phyloP scores from a whole-genome alignment of 2,113 vertebrate genomes.

The Malurus melanocephalus region DNA sequence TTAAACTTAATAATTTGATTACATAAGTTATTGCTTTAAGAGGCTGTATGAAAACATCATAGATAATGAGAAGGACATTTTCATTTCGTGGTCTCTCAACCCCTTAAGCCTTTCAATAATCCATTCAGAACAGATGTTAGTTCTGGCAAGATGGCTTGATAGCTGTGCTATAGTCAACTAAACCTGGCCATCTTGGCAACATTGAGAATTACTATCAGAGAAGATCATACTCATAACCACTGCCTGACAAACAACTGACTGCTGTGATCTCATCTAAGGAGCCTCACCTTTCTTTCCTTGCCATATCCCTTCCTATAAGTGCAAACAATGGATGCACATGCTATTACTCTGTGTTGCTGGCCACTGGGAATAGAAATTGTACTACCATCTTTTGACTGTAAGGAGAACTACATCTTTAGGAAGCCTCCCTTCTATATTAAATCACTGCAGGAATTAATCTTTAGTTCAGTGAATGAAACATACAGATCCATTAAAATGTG shows the following conservation, averaged over 20 bases:
- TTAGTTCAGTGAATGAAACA: background rate
- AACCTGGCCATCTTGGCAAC: background rate
- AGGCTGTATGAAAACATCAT: background rate
- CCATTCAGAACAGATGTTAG: background rate
- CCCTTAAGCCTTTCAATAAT: background rate
- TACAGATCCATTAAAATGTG: background rate
- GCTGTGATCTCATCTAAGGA: background rate
- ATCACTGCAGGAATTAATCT: background rate
- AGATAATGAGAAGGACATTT: background rate
- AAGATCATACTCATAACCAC: background rate
- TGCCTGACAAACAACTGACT: background rate
- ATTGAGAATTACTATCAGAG: background rate
- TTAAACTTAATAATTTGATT: background rate
- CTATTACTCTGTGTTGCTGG: background rate
- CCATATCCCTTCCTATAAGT: background rate
- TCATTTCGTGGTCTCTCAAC: background rate
- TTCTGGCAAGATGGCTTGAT: background rate
- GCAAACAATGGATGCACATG: background rate
- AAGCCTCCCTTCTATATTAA: background rate
- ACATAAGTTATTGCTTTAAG: background rate
- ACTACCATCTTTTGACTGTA: conserved; percentile 50
- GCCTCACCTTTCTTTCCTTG: background rate
- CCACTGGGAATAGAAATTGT: background rate
- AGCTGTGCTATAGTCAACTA: background rate
- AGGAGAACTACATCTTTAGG: conserved; percentile 39